Percentiles rank a stretch among this genome's conserved stretches.
phyloP scores from a whole-genome alignment of 1,140 invertebrate genomes.

The Drosophila nigromelanica region DNA sequence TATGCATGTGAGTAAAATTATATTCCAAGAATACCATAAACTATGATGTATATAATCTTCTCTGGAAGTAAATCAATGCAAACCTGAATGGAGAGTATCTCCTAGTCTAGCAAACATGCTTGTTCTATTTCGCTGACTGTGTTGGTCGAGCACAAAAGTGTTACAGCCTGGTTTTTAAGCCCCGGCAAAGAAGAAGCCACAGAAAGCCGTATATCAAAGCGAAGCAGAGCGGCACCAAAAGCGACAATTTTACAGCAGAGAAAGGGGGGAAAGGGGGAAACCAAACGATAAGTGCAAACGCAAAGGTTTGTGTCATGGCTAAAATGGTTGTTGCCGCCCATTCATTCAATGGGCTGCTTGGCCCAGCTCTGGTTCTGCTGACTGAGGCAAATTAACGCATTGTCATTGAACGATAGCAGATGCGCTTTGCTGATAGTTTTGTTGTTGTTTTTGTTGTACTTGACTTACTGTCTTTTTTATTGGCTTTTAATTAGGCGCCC shows the following conservation, averaged over 20 bases:
- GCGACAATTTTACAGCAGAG: neutral
- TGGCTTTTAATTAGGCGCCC: conserved; percentile 46
- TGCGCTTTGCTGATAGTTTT: neutral
- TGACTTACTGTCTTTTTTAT: conserved; percentile 46
- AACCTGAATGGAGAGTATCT: neutral
- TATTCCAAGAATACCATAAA: too few species aligned
- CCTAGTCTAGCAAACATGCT: neutral
- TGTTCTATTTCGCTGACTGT: conserved; percentile 27
- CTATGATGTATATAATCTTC: neutral
- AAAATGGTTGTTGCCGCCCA: conserved; percentile 1
- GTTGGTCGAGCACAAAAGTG: conserved; percentile 38
- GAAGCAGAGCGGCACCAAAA: conserved; percentile 4
- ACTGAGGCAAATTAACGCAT: conserved; percentile 5
- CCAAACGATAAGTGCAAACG: neutral
- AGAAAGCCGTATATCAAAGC: conserved; percentile 61
- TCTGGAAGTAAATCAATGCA: too few species aligned
- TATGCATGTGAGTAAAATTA: too few species aligned
- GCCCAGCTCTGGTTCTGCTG: neutral
- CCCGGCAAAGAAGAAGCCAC: conserved; percentile 52
- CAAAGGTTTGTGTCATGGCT: conserved; percentile 42
- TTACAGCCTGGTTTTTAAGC: conserved; percentile 49
- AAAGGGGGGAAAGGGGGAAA: neutral
- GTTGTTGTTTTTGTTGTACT: conserved; percentile 19
- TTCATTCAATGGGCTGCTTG: neutral
- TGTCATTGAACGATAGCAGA: conserved; percentile 9